phyloP scores from a whole-genome alignment of 2,888 invertebrate species.

The Mimumesa dahlbomi region DNA sequence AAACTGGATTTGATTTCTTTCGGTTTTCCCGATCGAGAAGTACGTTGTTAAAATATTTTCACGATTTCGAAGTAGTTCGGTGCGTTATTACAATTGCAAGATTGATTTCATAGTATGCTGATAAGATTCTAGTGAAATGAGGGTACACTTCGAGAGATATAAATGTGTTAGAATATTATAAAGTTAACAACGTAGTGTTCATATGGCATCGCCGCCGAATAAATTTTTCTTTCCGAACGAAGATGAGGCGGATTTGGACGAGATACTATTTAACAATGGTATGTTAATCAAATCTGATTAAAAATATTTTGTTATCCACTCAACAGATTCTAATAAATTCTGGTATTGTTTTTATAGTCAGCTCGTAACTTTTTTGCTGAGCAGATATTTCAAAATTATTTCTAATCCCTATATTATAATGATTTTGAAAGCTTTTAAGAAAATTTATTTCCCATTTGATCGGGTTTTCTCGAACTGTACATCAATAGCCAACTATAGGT shows the following conservation, averaged over 20 bases:
- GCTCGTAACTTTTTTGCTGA: not conserved
- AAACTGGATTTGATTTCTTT: no score
- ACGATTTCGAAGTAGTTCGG: no score
- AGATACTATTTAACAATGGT: constrained; percentile 62
- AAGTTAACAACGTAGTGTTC: constrained; percentile 60
- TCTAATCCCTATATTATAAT: no score
- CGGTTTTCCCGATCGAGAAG: no score
- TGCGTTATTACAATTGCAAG: not conserved
- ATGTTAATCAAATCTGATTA: constrained; percentile 31
- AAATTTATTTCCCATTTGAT: no score
- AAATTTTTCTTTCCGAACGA: constrained; percentile 70
- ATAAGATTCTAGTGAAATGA: constrained; percentile 23
- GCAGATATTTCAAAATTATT: not conserved
- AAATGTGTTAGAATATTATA: constrained; percentile 47
- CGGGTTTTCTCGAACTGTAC: no score
- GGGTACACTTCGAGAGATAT: not conserved
- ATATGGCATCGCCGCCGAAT: constrained; percentile 74
- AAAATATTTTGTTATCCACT: no score
- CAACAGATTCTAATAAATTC: no score
- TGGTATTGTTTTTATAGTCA: no score
- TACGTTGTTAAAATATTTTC: no score
- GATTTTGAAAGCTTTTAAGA: no score
- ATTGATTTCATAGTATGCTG: not conserved
- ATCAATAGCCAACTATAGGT: no score
- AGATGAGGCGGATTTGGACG: constrained; percentile 62